Base-by-base conservation (phyloP, 2,888 invertebrate species). In the Abrostola triplasia region DNA sequence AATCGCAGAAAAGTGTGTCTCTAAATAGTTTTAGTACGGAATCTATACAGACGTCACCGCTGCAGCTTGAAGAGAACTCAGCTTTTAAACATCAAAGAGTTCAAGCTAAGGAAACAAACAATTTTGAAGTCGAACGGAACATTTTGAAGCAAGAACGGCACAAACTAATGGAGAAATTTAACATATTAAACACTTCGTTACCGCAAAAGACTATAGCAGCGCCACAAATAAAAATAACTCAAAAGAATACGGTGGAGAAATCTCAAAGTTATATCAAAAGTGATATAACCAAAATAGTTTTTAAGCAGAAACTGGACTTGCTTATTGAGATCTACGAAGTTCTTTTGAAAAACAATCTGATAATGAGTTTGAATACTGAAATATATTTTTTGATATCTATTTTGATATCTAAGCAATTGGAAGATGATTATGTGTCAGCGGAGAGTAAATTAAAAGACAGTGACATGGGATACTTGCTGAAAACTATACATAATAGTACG, bases 321-420 rank as follows among this genome's bases (percentile, higher is more conserved):
- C 79, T 97, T 37, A 90, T 95, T 1, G 83, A 92, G 64, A 88
- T 97, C 44, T 97, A 97, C 73, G 91, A 95, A 52, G 84, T 88
- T 56, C 90, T 97, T 70, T 85, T 97, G 10, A 94, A 95, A 72
- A 94, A 95, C 78, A 95, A 96, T 83, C 89, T 96, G 57, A 95
- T 96, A 36, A 88, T 96, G 36, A 97, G 96, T 88, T 84, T 96
- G 5, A 95, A 96, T 70, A 95, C 96, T 0, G 97, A 97, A 87
- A 90, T 97, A 63, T 96, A 96, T 88, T 97, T 96, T 88, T 84
- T 97, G 35, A 94, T 97, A 79, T 96, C 96, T 0, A 92, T 97
- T 60, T 90, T 97, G 36, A 85, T 96, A 51, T 95, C 94, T 0
- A 93, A 95, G 70, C 95, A 95, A 67, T 70, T 71, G 0, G 89